Base-by-base conservation (phyloP, 2,797 vertebrate species). In the Girardinus metallicus region DNA sequence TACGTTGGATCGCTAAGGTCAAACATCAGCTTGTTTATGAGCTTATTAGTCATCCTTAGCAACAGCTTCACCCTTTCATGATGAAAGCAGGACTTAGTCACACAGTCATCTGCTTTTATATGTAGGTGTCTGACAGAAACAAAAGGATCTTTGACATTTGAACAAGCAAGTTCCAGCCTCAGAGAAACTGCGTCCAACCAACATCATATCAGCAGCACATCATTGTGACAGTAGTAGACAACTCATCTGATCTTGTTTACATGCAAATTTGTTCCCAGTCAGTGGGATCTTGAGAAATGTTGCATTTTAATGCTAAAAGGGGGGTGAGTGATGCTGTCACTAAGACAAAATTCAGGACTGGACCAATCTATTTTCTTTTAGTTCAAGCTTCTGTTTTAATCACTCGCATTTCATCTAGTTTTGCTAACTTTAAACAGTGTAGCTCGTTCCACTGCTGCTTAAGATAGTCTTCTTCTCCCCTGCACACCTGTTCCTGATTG, bases 31-130 rank as follows among this genome's bases (percentile, higher is more conserved):
- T 60, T 80, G 70, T 83, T 85, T 62, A 73, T 82, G 72, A 84
- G 72, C 75, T 34, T 73, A 73, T 91, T 88, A 89, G 79, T 93
- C 90, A 92, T 76, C 77, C 71, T 79, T 72, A 77, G 75, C 66
- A 71, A 75, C 83, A 82, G 74, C 79, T 41, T 85, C 74, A 51
- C 79, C 73, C 83, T 79, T 76, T 87, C 84, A 86, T n/a, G n/a
- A n/a, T n/a, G n/a, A n/a, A 76, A 87, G 68, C 82, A 73, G 51
- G 81, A 70, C 62, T 89, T 85, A 88, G 87, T 93, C 93, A 90
- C 78, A 73, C 71, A 9, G 73, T 57, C 82, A 80, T 49, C 34
- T 36, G 78, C 74, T 73, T 80, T 62, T 18, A 26, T 73, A 76
- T 43, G 85, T 92, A 85, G 90, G 82, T 55, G 85, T 92, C 47